Evolutionary conservation across 1,140 invertebrate species (phyloP).

Genomic region (Callitettix versicolor): DNA sequence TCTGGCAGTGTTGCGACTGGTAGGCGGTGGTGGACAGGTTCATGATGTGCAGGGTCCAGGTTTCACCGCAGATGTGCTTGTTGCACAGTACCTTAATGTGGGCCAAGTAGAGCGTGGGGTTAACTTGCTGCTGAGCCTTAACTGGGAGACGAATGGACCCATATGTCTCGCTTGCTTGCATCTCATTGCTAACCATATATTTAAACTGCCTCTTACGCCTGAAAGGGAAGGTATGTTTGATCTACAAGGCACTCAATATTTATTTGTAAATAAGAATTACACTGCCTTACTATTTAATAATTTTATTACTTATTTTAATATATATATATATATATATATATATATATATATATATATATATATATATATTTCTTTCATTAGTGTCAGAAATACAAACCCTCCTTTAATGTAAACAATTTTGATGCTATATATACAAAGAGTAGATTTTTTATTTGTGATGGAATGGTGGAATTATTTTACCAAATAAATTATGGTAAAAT

Average conservation of each 20-base stretch:
- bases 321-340: background rate
- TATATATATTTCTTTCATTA: no score
- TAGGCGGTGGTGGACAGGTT: slow-evolving; percentile 36
- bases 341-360: no score
- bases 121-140: slow-evolving; percentile 50
- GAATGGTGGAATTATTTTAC: no score
- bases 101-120: slow-evolving; percentile 56
- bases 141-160: slow-evolving; percentile 60
- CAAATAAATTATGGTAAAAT: no score
- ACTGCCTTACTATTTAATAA: background rate
- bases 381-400: no score
- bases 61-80: slow-evolving; percentile 43
- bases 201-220: slow-evolving; percentile 49
- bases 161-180: slow-evolving; percentile 56
- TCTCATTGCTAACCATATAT: slow-evolving; percentile 57
- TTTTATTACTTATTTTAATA: background rate
- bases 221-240: slow-evolving; percentile 43
- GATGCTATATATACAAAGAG: no score
- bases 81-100: slow-evolving; percentile 53
- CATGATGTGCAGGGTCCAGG: slow-evolving; percentile 33
- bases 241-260: background rate
- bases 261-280: no score
- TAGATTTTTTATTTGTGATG: no score
- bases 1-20: slow-evolving; percentile 35
- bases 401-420: no score